These are phyloP conservation scores for Hemibagrus wyckioides DNA, from an alignment of 2,113 vertebrate genomes.

Conservation along the genomic window DNA sequence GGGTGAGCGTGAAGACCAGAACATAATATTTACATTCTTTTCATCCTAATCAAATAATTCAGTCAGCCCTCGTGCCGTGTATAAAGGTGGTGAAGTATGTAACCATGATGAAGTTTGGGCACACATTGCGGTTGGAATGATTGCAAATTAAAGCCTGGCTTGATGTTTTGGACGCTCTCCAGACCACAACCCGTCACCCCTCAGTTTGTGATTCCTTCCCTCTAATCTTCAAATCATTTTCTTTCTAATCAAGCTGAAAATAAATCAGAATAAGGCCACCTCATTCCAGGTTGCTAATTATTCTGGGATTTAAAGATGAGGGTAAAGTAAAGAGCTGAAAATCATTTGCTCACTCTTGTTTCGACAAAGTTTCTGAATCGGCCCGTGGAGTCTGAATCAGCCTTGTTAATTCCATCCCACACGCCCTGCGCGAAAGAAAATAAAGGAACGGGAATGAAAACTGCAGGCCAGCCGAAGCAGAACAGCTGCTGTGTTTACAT, in stretches of 20 bases:
- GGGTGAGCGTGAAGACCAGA: not conserved
- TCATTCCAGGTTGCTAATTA: slow-evolving; percentile 4
- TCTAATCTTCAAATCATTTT: not conserved
- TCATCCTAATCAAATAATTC: not conserved
- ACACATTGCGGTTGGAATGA: not conserved
- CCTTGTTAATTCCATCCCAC: slow-evolving; percentile 59
- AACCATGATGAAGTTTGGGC: not conserved
- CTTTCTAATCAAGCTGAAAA: not conserved
- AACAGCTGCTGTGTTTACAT: slow-evolving; percentile 78
- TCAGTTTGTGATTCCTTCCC: not conserved
- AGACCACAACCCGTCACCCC: not conserved
- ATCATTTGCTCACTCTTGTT: slow-evolving; percentile 46
- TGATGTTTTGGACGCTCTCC: not conserved
- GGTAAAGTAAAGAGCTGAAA: slow-evolving; percentile 35
- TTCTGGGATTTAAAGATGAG: not conserved
- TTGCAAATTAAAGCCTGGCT: not conserved
- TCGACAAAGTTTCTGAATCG: slow-evolving; percentile 49
- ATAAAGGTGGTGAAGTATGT: not conserved
- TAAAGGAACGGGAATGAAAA: slow-evolving; percentile 65
- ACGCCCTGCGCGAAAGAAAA: slow-evolving; percentile 60
- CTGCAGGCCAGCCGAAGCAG: slow-evolving; percentile 56
- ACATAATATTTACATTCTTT: not conserved
- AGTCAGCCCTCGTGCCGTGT: no score
- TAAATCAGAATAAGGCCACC: not conserved
- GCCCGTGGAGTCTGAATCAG: slow-evolving; percentile 39